Evolutionary conservation across 1,140 invertebrate genomes (phyloP), one percentile per base, ranked within the genome.

Genomic region (Whitmania pigra): DNA sequence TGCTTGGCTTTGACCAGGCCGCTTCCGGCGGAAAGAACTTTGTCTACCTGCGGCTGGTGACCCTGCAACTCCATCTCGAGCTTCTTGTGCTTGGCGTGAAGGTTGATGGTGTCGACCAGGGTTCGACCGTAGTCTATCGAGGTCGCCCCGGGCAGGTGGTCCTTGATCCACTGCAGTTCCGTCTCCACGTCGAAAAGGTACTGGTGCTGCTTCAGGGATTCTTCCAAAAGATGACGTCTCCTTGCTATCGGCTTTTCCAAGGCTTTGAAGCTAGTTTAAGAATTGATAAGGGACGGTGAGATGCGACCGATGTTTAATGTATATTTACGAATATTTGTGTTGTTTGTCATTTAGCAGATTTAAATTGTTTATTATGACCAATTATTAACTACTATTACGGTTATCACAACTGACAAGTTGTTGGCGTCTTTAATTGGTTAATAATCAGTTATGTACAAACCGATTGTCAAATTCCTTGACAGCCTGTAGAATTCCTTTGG

Each of bases 131-230:
- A 79, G 55, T 84, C 87, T 3, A 88, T 87, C 1, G 91, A 90
- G 0, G 87, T 86, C 2, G 90, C 92, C 6, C 89, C 85, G 5
- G 89, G 89, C 71, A 89, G 79, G 75, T 93, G 90, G 80, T 97
- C 95, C 53, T 88, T 88, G 71, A 97, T 93, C 94, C 94, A 99
- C 79, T 94, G 92, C 76, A 95, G 84, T 81, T 98, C 94, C 0
- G 89, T 88, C 72, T 95, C 91, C 53, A 95, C 85, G 80, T 97
- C 92, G 79, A 96, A 96, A 31, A 89, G 88, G 82, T 97, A 95
- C 80, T 97, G 94, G 80, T 97, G 93, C 78, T 90, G 90, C 73
- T 89, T 86, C 7, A 92, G 78, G 49, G 90, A 90, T 79, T 94
- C 92, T 78, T 95, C 90, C 5, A 98, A 82, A 18, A 88, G 88